Conservation (phyloP, 2,888 invertebrate genomes). For the Mesorhabditis belari region DNA sequence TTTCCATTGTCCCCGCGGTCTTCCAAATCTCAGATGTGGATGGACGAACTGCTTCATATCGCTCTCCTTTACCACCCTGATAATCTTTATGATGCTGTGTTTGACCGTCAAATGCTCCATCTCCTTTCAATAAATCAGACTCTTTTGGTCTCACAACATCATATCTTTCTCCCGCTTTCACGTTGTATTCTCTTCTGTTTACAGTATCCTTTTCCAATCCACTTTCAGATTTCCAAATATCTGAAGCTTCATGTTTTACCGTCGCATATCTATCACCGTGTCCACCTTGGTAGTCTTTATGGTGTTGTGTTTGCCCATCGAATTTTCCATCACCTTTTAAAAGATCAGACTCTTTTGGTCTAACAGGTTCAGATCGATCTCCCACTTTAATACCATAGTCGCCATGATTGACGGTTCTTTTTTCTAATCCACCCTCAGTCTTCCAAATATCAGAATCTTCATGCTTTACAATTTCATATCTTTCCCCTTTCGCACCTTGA, state of each 20-base stretch:
- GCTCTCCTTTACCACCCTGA: slow-evolving; percentile 16
- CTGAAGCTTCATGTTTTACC: slow-evolving; percentile 8
- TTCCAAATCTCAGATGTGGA: slow-evolving; percentile 22
- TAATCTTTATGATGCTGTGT: slow-evolving; percentile 12
- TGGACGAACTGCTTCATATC: slow-evolving; percentile 16
- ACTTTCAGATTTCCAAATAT: slow-evolving; percentile 14
- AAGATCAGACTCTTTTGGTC: too few species aligned
- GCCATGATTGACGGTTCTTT: not conserved
- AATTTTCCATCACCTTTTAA: slow-evolving; percentile 2
- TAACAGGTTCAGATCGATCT: not conserved
- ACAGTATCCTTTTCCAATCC: slow-evolving; percentile 13
- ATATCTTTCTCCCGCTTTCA: slow-evolving; percentile 10
- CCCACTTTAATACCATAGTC: not conserved
- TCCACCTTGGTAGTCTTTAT: slow-evolving; percentile 7
- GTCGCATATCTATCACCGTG: slow-evolving; percentile 10
- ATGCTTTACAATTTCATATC: not conserved
- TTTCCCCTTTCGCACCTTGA: not conserved
- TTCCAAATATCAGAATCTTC: not conserved
- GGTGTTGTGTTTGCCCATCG: slow-evolving; percentile 13
- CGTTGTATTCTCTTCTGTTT: slow-evolving; percentile 12
- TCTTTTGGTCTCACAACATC: slow-evolving; percentile 9
- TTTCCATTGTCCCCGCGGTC: too few species aligned
- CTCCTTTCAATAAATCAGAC: slow-evolving; percentile 11
- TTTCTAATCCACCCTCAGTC: not conserved
- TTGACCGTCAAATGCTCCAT: slow-evolving; percentile 8